Percentiles rank a stretch among this genome's conserved stretches.
These are phyloP conservation scores for Gadus chalcogrammus DNA, from an alignment of 2,113 vertebrate genomes.

Conservation along the genomic window DNA sequence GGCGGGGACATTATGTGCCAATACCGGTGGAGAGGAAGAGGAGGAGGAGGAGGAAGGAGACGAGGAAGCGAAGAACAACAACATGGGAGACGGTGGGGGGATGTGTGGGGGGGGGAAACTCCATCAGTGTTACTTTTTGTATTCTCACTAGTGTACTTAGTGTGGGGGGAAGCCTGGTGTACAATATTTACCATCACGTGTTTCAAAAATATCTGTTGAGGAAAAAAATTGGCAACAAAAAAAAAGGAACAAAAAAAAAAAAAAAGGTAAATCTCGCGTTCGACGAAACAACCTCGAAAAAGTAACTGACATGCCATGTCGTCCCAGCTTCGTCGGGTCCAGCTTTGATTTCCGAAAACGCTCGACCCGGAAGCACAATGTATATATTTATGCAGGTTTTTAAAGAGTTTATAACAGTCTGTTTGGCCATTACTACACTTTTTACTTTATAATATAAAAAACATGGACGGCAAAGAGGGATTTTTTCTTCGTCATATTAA, in stretches of 20 bases:
- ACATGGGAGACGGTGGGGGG: conserved; percentile 51
- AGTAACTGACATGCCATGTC: conserved; percentile 91
- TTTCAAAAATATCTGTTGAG: conserved; percentile 92
- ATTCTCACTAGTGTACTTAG: conserved; percentile 91
- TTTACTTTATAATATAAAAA: conserved; percentile 99
- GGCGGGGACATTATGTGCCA: conserved; percentile 89
- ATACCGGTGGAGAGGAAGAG: conserved; percentile 52
- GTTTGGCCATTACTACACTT: conserved; percentile 99
- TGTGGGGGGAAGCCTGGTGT: conserved; percentile 91
- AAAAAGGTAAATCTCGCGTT: conserved; percentile 83
- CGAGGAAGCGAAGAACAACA: conserved; percentile 24
- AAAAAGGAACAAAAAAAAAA: conserved; percentile 63
- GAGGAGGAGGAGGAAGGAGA: background rate
- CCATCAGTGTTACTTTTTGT: conserved; percentile 86
- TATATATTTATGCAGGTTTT: conserved; percentile 99
- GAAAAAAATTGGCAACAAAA: conserved; percentile 76
- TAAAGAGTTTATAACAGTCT: conserved; percentile 99
- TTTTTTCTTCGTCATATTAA: conserved; percentile 98
- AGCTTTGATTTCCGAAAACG: conserved; percentile 92
- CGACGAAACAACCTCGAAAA: conserved; percentile 85
- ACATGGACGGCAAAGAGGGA: conserved; percentile 79
- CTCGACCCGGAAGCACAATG: conserved; percentile 99
- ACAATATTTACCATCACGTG: conserved; percentile 98
- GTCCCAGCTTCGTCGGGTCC: conserved; percentile 97
- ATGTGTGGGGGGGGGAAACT: conserved; percentile 65